A percentile compares a stretch with the other conserved stretches of the same genome.
Conservation (phyloP, 2,888 invertebrate genomes). For the Apodemia mormo region DNA sequence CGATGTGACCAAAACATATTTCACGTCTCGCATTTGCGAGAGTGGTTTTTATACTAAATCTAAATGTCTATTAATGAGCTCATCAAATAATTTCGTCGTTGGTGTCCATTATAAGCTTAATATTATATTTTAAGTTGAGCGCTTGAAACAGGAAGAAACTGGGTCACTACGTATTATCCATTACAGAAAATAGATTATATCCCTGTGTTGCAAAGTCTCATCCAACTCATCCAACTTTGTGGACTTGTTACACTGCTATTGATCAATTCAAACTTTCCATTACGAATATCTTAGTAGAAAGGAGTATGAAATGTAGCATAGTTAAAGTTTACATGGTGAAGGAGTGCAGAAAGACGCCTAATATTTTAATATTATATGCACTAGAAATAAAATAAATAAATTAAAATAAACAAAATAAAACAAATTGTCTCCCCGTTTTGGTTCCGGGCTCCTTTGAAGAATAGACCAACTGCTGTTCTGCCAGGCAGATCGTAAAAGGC, state of each 20-base stretch:
- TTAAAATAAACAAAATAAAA: no score
- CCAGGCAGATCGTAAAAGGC: no score
- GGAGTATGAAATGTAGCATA: no score
- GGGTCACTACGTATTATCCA: neutral
- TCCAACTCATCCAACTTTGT: neutral
- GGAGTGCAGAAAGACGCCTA: no score
- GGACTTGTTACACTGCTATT: neutral
- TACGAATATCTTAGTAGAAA: neutral
- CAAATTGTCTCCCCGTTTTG: no score
- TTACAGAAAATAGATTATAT: neutral
- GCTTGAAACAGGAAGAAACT: neutral
- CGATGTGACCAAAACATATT: no score
- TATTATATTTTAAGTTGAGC: constrained; percentile 15
- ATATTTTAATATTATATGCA: no score
- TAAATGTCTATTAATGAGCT: neutral
- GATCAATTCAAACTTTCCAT: neutral
- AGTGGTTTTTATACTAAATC: neutral
- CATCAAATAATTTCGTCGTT: neutral
- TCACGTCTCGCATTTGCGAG: no score
- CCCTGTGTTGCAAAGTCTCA: neutral
- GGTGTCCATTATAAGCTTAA: neutral
- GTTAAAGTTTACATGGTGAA: no score
- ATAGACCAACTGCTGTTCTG: no score
- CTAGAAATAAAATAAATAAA: no score
- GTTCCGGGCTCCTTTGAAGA: no score